A percentile compares a stretch with the other conserved stretches of the same genome.
These are phyloP conservation scores for Planococcus citri DNA, from an alignment of 1,140 invertebrate genomes.

Conservation along the genomic window DNA sequence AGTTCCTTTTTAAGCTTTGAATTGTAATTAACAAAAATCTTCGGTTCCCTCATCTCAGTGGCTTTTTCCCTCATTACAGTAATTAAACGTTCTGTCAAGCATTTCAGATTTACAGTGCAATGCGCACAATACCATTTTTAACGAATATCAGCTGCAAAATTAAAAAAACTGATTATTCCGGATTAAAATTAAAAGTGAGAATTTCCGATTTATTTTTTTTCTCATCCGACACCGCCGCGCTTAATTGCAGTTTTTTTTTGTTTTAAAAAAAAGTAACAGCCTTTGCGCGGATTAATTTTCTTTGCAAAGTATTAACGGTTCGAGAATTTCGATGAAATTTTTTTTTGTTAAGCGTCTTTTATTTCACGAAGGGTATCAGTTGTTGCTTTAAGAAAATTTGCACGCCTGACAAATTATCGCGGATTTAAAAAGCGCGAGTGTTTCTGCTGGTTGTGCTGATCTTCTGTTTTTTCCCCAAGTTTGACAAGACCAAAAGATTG, in stretches of 20 bases:
- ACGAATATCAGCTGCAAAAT: constrained; percentile 16
- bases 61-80: constrained; percentile 19
- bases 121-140: constrained; percentile 4
- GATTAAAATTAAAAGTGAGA: constrained; percentile 17
- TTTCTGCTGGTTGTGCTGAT: too few relatives aligned
- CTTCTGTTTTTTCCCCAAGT: too few relatives aligned
- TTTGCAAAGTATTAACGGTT: background rate
- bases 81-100: constrained; percentile 20
- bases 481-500: too few relatives aligned
- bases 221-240: background rate
- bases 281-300: background rate
- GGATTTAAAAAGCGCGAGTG: too few relatives aligned
- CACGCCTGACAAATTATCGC: too few relatives aligned
- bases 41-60: constrained; percentile 9
- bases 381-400: too few relatives aligned
- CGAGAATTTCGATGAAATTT: background rate
- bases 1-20: constrained; percentile 20
- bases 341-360: background rate
- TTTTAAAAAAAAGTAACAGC: background rate
- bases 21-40: constrained; percentile 21
- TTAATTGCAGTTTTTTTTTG: background rate
- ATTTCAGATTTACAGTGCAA: constrained; percentile 16
- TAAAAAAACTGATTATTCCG: constrained; percentile 14
- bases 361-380: too few relatives aligned
- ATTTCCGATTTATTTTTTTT: constrained; percentile 7